Base-by-base conservation (phyloP, 2,797 vertebrate genomes). In the Pseudomugil gertrudae region DNA sequence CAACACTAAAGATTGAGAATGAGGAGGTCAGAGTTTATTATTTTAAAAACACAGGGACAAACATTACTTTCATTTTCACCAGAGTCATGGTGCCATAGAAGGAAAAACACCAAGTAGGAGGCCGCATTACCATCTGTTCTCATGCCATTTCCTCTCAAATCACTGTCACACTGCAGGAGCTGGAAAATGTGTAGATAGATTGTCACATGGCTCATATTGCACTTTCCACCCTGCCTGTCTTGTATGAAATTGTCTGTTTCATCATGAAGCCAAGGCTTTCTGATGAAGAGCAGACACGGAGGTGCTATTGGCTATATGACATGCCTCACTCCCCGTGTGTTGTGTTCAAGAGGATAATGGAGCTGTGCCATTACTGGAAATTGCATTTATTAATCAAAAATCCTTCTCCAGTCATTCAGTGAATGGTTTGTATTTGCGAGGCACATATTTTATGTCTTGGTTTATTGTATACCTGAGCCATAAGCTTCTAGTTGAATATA, bases 1-100 rank as follows among this genome's bases (percentile, higher is more conserved):
- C 97, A 53, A 99, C 98, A 0, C 95, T 99, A 68, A 98, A 96
- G 94, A 99, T 99, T 40, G 98, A 99, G 90, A 99, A 99, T 0
- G 98, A 99, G 72, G 98, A 99, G 96, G 97, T 99, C 84, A 95
- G 94, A 52, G 56, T 76, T 79, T 65, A 69, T 72, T 60, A 69
- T 56, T 29, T 64, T 7, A 48, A 63, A 71, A 51, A 47, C 60
- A 74, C 23, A 78, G 36, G 67, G 58, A 73, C n/a, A 78, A 36
- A 67, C 57, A 53, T 52, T 32, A n/a, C 53, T 64, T 69, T 78
- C 55, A 43, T 71, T 74, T 70, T 64, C 78, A 73, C 78, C 70
- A 64, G 74, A 80, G 81, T 83, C 47, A 65, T 53, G 57, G 40
- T 36, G 30, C 57, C 47, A 36, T 55, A 4, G 10, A 52, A 65